Base-by-base conservation (phyloP, 2,797 vertebrate species). In the Mormyrus proboscirostris region DNA sequence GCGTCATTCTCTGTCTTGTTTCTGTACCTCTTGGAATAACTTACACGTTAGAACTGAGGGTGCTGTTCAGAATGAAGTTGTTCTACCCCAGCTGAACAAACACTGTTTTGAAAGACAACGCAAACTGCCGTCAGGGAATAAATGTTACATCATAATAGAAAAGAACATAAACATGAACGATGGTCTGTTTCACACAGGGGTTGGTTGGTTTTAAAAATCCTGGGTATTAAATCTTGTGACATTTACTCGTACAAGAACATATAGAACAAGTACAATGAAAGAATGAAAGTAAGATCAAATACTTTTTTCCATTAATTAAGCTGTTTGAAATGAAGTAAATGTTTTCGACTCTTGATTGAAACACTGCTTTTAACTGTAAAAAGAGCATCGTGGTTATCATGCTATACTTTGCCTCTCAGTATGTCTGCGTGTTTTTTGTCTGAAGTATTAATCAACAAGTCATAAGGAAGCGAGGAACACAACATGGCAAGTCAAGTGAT, bases 401-500 rank as follows among this genome's bases (percentile, higher is more conserved):
- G 65, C 4, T 14, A 85, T 53, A 33, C 3, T 85, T 85, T 4
- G n/a, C 82, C 38, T 85, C 10, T 50, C 22, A 53, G 25, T 53
- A 50, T 59, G 33, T 25, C 3, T 41, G 10, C 19, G 12, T 53
- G 22, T 38, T 10, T 41, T 22, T 25, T 50, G 57, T 53, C 82
- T 29, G 57, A 51, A 0, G 9, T 85, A 29, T 65, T 84, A 86
- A 88, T 90, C 22, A 88, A 88, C 89, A 88, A 50, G 65, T 90
- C 83, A 90, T 65, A 76, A 65, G 47, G 16, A 16, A 12, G 19
- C 7, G 25, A 55, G 44, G 44, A 88, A 62, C 55, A 53, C 16
- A 88, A 41, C 87, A 19, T 16, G 44, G 73, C 51, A 65, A 55
- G 85, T 53, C 73, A 22, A 57, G 12, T 88, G 86, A 65, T n/a